Evolutionary conservation across 2,797 vertebrate species (phyloP).

Genomic region (Ceryle rudis): DNA sequence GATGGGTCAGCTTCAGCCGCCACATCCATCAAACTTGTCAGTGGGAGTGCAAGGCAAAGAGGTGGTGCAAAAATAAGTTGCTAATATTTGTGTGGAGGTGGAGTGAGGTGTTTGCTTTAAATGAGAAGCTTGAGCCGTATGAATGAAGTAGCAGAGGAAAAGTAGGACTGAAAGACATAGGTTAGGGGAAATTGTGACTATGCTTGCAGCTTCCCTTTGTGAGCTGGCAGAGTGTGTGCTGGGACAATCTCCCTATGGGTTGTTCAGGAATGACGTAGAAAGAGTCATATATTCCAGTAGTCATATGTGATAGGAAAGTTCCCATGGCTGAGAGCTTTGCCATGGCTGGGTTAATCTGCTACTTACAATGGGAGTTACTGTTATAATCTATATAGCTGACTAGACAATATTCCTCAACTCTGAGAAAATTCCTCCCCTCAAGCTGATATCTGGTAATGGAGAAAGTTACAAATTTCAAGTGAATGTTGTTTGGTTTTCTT

Average conservation of each 20-base stretch:
- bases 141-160: not conserved
- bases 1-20: not conserved
- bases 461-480: not conserved
- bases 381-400: not conserved
- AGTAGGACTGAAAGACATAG: not conserved
- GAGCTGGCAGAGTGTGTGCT: not conserved
- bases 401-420: not conserved
- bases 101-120: not conserved
- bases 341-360: not conserved
- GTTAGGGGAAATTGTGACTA: constrained; percentile 38
- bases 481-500: not conserved
- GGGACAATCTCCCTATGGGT: not conserved
- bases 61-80: not conserved
- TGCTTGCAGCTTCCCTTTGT: not conserved
- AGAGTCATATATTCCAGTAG: constrained; percentile 11
- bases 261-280: not conserved
- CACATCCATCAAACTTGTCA: not conserved
- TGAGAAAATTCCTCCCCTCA: not conserved
- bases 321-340: not conserved
- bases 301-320: not conserved
- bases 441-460: not conserved
- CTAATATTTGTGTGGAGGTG: not conserved
- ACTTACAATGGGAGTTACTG: not conserved
- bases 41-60: not conserved
- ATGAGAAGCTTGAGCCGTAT: not conserved